Evolutionary conservation across 2,113 vertebrate genomes (phyloP), one percentile per base, ranked within the genome.

Genomic region (Phylloscopus trochilus): DNA sequence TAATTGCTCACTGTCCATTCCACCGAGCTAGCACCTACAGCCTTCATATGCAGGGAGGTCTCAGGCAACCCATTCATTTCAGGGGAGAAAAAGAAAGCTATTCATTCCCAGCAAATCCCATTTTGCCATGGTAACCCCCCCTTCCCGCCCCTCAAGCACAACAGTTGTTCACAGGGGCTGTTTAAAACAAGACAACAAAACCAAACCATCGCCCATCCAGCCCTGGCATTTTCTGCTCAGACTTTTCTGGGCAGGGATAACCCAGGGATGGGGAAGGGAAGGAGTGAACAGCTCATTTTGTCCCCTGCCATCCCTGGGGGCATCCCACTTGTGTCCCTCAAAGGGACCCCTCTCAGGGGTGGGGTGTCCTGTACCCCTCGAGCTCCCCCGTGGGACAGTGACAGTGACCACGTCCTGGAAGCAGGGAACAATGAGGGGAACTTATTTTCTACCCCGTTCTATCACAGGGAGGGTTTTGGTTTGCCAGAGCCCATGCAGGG

Each of bases 61-160:
- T 95, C 92, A 95, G 89, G 89, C 89, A 76, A 63, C 78, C 95
- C 94, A 90, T 96, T 96, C 95, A 94, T 91, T 89, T 44, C 74
- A 91, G 70, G 41, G 44, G 27, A 96, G 93, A 94, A 83, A 96
- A 96, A 95, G 92, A 53, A 85, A 88, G 87, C 97, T 97, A 97
- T 96, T 96, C 95, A 96, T 95, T 92, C 70, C 91, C 83, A 68
- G 83, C 56, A 97, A 97, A 97, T 97, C 97, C 93, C 75, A 53
- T 80, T 96, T 97, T 95, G 81, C 97, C 97, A 97, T 97, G 96
- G 96, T 95, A 96, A 96, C 96, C 94, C 80, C 80, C 87, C 76
- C 75, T 89, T 53, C 89, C 94, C 66, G 2, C 67, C 93, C 90
- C 93, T 88, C 3, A 0, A 30, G 6, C 85, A 85, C 91, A 95